Conservation (phyloP, 2,888 invertebrate species). For the Heliconius charithonia region DNA sequence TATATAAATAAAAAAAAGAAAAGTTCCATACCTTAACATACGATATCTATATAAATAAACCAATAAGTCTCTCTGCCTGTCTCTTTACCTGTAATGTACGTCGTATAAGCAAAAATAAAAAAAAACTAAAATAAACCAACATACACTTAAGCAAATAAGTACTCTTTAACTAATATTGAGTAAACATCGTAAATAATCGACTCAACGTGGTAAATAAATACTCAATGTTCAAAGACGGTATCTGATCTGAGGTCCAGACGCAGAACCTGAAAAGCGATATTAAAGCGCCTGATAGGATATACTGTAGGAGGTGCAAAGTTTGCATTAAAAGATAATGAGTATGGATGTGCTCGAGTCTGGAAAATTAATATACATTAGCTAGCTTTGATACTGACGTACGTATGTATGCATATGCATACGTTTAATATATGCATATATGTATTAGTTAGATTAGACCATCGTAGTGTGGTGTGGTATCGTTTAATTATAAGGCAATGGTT, state of each 20-base stretch:
- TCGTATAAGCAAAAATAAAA: too few relatives aligned
- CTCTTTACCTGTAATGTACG: too few relatives aligned
- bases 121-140: conserved; percentile 50
- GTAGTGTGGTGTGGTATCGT: not conserved
- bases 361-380: conserved; percentile 35
- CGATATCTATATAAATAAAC: too few relatives aligned
- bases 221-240: conserved; percentile 70
- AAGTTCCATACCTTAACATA: too few relatives aligned
- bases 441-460: not conserved
- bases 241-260: conserved; percentile 74
- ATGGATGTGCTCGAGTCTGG: conserved; percentile 57
- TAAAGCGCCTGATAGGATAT: conserved; percentile 76
- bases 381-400: not conserved
- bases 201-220: conserved; percentile 80
- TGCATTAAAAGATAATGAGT: conserved; percentile 80
- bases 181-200: conserved; percentile 80
- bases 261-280: conserved; percentile 74
- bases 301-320: conserved; percentile 73
- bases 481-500: not conserved
- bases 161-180: conserved; percentile 76
- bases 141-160: conserved; percentile 68
- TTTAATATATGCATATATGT: not conserved
- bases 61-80: too few relatives aligned
- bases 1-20: not conserved
- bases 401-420: not conserved